Conservation (phyloP, 1,140 invertebrate species). For the Chironomus striatipennis region DNA sequence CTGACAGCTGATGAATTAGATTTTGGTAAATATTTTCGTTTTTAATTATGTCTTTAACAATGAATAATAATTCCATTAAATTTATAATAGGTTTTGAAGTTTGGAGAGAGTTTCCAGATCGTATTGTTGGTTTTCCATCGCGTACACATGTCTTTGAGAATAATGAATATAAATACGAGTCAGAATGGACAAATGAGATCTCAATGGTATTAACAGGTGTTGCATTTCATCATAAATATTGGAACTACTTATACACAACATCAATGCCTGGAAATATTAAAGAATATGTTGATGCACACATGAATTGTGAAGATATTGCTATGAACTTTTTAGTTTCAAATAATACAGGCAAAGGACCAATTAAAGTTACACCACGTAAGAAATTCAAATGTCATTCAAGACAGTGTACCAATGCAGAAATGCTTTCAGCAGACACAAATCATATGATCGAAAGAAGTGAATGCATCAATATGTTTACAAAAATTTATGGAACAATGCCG, state of each 20-base stretch:
- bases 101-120: conserved; percentile 88
- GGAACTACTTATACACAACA: conserved; percentile 82
- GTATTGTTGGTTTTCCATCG: conserved; percentile 87
- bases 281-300: conserved; percentile 79
- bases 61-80: too few relatives aligned
- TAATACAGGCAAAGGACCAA: conserved; percentile 84
- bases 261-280: conserved; percentile 70
- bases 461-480: conserved; percentile 81
- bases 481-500: conserved; percentile 81
- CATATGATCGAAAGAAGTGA: conserved; percentile 91
- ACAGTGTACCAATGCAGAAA: conserved; percentile 87
- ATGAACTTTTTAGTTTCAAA: conserved; percentile 92
- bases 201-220: conserved; percentile 89
- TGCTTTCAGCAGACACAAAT: conserved; percentile 83
- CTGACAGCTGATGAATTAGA: conserved; percentile 86
- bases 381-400: conserved; percentile 85
- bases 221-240: conserved; percentile 90
- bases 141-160: conserved; percentile 87
- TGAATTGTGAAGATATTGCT: conserved; percentile 93
- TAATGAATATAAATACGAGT: conserved; percentile 80
- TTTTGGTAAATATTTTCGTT: conserved; percentile 47
- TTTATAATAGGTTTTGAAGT: conserved; percentile 55
- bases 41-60: too few relatives aligned
- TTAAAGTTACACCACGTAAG: conserved; percentile 94
- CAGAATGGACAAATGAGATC: conserved; percentile 90